These are phyloP conservation scores for Synanthedon vespiformis DNA, from an alignment of 2,888 invertebrate species.

Conservation along the genomic window DNA sequence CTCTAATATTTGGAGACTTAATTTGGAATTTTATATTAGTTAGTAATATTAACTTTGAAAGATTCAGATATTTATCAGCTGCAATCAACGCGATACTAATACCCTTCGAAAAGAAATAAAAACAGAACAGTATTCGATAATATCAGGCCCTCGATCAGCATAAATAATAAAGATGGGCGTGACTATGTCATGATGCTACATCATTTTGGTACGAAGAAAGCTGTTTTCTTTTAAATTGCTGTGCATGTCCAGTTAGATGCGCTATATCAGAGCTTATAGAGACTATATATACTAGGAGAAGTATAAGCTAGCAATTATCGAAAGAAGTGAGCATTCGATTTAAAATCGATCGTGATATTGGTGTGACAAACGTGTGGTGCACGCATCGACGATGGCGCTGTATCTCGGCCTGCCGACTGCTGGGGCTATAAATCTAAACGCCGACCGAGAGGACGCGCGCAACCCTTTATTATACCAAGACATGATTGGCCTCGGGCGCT, in stretches of 20 bases:
- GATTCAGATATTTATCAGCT: slow-evolving; percentile 16
- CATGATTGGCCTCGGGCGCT: slow-evolving; percentile 66
- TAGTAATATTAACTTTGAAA: slow-evolving; percentile 4
- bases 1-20: too few relatives aligned
- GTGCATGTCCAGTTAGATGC: background rate
- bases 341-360: slow-evolving; percentile 34
- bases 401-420: slow-evolving; percentile 22
- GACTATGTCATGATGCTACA: slow-evolving; percentile 33
- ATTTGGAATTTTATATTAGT: too few relatives aligned
- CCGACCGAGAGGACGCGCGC: slow-evolving; percentile 47
- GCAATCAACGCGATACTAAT: slow-evolving; percentile 27
- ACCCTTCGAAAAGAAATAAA: slow-evolving; percentile 20
- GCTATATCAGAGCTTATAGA: background rate
- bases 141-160: slow-evolving; percentile 42
- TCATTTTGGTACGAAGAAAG: slow-evolving; percentile 2
- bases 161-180: slow-evolving; percentile 54
- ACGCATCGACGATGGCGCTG: slow-evolving; percentile 33
- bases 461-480: slow-evolving; percentile 64
- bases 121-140: slow-evolving; percentile 18
- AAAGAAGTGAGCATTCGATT: slow-evolving; percentile 18
- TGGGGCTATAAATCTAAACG: slow-evolving; percentile 52
- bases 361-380: slow-evolving; percentile 53
- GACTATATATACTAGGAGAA: slow-evolving; percentile 4
- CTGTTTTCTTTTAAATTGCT: slow-evolving; percentile 10
- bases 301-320: slow-evolving; percentile 39